Percentiles rank a stretch among this genome's conserved stretches.
Evolutionary conservation across 2,113 vertebrate species (phyloP).

Genomic region (Microcebus ravelobensis): DNA sequence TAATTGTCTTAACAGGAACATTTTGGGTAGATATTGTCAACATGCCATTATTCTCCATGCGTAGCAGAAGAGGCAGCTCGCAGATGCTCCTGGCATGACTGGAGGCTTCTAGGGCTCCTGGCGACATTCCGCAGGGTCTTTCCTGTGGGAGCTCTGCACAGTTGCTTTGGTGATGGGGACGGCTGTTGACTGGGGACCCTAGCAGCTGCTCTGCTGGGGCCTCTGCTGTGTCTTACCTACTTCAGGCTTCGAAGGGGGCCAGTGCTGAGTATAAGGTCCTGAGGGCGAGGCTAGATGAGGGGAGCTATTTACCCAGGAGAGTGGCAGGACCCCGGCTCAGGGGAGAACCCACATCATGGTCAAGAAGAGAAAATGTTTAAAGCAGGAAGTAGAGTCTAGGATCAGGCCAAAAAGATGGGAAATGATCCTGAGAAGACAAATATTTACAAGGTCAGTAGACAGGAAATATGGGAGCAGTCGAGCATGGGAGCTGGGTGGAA

Average conservation of each 20-base stretch:
- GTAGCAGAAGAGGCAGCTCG: background rate
- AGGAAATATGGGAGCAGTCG: background rate
- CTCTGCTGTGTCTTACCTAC: background rate
- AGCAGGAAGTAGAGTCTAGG: background rate
- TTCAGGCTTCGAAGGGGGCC: background rate
- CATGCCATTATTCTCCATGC: background rate
- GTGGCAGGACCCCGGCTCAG: background rate
- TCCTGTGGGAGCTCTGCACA: background rate
- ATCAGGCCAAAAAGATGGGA: background rate
- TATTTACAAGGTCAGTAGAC: background rate
- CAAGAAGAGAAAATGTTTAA: background rate
- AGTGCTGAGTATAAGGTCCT: background rate
- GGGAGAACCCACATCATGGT: background rate
- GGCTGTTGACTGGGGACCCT: background rate
- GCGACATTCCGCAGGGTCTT: background rate
- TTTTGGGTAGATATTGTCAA: background rate
- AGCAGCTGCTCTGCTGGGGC: background rate
- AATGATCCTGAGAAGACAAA: background rate
- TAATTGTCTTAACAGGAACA: background rate
- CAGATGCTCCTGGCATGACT: background rate
- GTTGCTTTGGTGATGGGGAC: background rate
- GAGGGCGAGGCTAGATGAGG: background rate
- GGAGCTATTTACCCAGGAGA: background rate
- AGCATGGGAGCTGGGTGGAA: background rate
- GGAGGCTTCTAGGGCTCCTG: background rate